These are phyloP conservation scores for Eupeodes corollae DNA, from an alignment of 1,140 invertebrate species.

Conservation along the genomic window DNA sequence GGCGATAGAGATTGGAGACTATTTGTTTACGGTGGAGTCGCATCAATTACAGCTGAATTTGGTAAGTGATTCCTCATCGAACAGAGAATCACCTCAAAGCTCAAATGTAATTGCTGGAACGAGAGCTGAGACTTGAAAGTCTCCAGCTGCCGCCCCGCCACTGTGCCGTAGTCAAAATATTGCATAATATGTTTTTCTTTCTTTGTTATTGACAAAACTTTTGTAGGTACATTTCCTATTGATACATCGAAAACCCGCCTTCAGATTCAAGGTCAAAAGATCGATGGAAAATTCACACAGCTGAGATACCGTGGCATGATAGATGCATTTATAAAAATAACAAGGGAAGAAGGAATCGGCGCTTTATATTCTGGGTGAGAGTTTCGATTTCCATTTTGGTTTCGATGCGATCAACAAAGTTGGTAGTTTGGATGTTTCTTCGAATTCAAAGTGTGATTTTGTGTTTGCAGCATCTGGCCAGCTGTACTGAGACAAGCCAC, in stretches of 20 bases:
- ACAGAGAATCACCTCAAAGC: slow-evolving; percentile 1
- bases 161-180: slow-evolving; percentile 4
- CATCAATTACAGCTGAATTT: slow-evolving; percentile 86
- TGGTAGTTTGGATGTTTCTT: neutral
- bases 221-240: slow-evolving; percentile 90
- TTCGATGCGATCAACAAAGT: too few species aligned
- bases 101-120: slow-evolving; percentile 1
- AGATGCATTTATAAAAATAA: slow-evolving; percentile 75
- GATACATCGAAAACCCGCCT: slow-evolving; percentile 93
- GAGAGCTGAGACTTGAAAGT: neutral
- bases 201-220: neutral
- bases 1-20: slow-evolving; percentile 57
- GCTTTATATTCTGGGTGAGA: slow-evolving; percentile 77
- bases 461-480: slow-evolving; percentile 70
- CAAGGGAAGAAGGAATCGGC: slow-evolving; percentile 65
- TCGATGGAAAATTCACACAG: slow-evolving; percentile 61
- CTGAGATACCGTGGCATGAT: slow-evolving; percentile 83
- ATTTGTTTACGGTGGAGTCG: slow-evolving; percentile 86
- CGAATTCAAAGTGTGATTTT: neutral
- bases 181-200: slow-evolving; percentile 2
- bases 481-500: slow-evolving; percentile 84
- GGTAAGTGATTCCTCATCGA: slow-evolving; percentile 47
- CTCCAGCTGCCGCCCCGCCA: neutral
- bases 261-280: slow-evolving; percentile 86
- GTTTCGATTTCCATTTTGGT: too few species aligned